A percentile compares a stretch with the other conserved stretches of the same genome.
Conservation (phyloP, 2,113 vertebrate genomes). For the Calidris pygmaea region DNA sequence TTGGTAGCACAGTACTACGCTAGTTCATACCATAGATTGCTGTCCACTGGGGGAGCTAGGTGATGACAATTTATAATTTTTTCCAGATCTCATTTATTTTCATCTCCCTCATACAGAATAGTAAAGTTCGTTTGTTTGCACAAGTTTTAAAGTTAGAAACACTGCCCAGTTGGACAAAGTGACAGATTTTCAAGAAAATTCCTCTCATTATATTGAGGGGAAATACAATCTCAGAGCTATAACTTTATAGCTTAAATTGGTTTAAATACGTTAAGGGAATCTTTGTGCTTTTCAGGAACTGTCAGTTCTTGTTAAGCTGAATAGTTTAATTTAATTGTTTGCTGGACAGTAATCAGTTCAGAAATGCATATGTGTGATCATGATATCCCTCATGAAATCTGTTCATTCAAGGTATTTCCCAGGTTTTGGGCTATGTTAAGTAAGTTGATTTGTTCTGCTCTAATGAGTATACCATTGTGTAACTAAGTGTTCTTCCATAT, state of each 20-base stretch:
- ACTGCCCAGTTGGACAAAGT: background rate
- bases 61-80: background rate
- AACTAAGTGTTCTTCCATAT: constrained; percentile 1
- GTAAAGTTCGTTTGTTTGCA: background rate
- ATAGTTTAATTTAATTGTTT: background rate
- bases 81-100: background rate
- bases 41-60: background rate
- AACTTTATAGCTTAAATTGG: background rate
- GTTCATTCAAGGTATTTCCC: background rate
- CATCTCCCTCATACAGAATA: background rate
- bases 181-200: background rate
- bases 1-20: background rate
- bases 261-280: background rate
- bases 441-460: background rate
- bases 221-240: background rate
- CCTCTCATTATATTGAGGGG: background rate
- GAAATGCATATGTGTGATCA: background rate
- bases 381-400: background rate
- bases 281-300: background rate
- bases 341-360: background rate
- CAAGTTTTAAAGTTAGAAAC: background rate
- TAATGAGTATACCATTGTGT: background rate
- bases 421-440: background rate
- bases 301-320: constrained; percentile 12
- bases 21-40: background rate